Conservation (phyloP, 2,888 invertebrate genomes). For the Ptilodon capucinus region DNA sequence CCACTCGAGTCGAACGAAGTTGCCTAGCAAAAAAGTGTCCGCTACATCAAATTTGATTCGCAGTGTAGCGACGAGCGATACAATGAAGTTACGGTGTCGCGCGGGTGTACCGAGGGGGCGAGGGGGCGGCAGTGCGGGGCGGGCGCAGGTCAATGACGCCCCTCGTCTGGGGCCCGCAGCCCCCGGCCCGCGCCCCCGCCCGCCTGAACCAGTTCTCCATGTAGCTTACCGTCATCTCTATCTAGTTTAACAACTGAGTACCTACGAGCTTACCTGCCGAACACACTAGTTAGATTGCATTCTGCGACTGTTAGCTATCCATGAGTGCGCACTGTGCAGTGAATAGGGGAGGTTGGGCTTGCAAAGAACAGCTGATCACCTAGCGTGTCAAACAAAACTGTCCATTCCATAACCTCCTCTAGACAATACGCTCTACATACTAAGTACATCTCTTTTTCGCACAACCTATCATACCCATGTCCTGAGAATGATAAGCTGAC, state of each 20-base stretch:
- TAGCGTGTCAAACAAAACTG: no score
- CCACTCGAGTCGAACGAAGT: conserved; percentile 3
- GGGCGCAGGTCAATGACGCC: conserved; percentile 77
- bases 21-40: conserved; percentile 20
- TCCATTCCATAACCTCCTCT: no score
- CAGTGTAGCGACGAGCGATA: conserved; percentile 48
- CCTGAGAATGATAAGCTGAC: no score
- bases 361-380: no score
- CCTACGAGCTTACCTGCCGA: conserved; percentile 63
- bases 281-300: conserved; percentile 57
- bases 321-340: background rate
- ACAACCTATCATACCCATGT: no score
- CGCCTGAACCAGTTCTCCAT: conserved; percentile 45
- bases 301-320: conserved; percentile 29
- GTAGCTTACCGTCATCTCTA: conserved; percentile 70
- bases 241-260: conserved; percentile 63
- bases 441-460: no score
- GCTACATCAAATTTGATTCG: conserved; percentile 67
- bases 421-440: no score
- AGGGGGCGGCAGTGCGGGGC: conserved; percentile 46
- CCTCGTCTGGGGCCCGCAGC: conserved; percentile 68
- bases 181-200: conserved; percentile 42
- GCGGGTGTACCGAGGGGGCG: conserved; percentile 58
- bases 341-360: background rate
- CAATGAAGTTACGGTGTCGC: conserved; percentile 74